Percentiles rank a stretch among this genome's conserved stretches.
Conservation (phyloP, 2,888 invertebrate species). For the Panzeria rudis region DNA sequence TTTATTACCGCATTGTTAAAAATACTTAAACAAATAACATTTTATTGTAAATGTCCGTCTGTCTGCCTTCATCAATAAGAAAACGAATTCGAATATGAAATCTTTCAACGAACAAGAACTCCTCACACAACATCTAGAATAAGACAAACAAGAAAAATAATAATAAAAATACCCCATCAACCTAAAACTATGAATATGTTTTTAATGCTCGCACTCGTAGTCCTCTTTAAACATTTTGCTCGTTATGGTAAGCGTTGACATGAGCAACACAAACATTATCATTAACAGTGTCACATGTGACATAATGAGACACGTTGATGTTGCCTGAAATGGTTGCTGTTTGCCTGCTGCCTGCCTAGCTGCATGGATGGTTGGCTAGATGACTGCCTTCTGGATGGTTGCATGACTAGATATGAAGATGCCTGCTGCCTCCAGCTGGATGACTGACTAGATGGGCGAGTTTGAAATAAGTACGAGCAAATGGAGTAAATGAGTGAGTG, state of each 20-base stretch:
- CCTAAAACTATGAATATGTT: constrained; percentile 45
- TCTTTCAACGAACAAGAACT: not conserved
- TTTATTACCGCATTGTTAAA: not conserved
- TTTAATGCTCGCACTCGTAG: constrained; percentile 19
- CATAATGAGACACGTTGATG: constrained; percentile 81
- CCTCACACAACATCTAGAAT: not conserved
- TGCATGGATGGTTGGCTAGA: constrained; percentile 20
- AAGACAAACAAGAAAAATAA: not conserved
- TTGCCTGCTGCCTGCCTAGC: constrained; percentile 23
- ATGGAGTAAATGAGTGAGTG: constrained; percentile 32
- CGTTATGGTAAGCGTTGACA: constrained; percentile 71
- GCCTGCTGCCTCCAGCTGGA: constrained; percentile 37
- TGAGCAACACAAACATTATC: constrained; percentile 79
- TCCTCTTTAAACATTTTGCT: constrained; percentile 57
- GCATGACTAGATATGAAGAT: constrained; percentile 44
- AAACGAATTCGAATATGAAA: constrained; percentile 1
- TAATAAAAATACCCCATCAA: not conserved
- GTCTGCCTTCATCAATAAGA: not conserved
- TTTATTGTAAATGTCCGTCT: not conserved
- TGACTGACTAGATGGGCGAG: constrained; percentile 31
- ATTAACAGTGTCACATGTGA: constrained; percentile 83
- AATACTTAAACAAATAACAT: not conserved
- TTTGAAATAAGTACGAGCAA: constrained; percentile 27
- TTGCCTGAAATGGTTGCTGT: constrained; percentile 67
- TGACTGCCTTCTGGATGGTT: constrained; percentile 12